These are phyloP conservation scores for Lochmaea crataegi DNA, from an alignment of 2,888 invertebrate genomes.

Conservation along the genomic window DNA sequence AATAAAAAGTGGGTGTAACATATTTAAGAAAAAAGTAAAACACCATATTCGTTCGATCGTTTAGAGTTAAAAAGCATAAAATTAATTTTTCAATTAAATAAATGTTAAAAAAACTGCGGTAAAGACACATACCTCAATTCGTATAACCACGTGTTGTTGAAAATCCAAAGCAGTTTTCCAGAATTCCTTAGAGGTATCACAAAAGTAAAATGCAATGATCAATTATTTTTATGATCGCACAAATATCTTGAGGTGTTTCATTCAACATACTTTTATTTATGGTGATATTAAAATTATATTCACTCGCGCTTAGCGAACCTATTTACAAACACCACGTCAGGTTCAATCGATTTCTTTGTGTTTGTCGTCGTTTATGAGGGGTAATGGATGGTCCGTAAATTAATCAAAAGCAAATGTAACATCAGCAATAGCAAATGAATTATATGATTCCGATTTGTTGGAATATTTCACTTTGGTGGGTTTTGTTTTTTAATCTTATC, in stretches of 20 bases:
- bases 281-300: conserved; percentile 11
- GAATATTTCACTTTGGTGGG: conserved; percentile 33
- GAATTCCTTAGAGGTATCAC: no score
- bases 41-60: no score
- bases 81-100: neutral
- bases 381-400: conserved; percentile 6
- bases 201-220: neutral
- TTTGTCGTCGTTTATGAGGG: conserved; percentile 23
- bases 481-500: conserved; percentile 41
- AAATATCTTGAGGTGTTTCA: conserved; percentile 24
- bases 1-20: no score
- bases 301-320: conserved; percentile 29
- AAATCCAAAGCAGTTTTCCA: conserved; percentile 5
- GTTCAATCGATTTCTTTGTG: conserved; percentile 41
- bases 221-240: neutral
- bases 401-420: conserved; percentile 9
- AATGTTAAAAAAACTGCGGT: neutral
- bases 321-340: conserved; percentile 48
- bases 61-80: neutral
- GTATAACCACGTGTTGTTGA: conserved; percentile 1
- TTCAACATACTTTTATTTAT: conserved; percentile 32
- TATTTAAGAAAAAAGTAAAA: no score
- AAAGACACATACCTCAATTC: conserved; percentile 5
- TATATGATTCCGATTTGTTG: conserved; percentile 18
- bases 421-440: conserved; percentile 1